phyloP scores from a whole-genome alignment of 2,797 vertebrate genomes.

The Melanogrammus aeglefinus region DNA sequence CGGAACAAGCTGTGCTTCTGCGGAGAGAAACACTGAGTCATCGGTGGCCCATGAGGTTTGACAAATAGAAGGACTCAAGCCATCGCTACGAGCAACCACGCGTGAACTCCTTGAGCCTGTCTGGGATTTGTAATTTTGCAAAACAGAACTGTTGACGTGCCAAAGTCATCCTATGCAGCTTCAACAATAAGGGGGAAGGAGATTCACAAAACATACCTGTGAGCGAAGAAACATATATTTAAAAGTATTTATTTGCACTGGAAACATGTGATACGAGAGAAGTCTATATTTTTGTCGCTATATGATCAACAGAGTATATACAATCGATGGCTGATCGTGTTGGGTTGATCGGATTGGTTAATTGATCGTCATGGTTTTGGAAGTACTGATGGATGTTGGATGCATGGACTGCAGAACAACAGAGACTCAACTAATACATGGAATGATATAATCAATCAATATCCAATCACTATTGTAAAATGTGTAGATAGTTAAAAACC shows the following conservation, averaged over 20 bases:
- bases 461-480: constrained; percentile 10
- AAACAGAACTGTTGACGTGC: neutral
- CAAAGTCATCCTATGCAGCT: constrained; percentile 4
- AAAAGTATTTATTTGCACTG: constrained; percentile 1
- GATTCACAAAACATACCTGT: neutral
- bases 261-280: constrained; percentile 1
- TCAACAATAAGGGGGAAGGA: neutral
- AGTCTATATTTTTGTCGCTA: constrained; percentile 5
- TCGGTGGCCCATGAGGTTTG: neutral
- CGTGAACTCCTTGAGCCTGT: neutral
- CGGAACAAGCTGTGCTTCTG: constrained; percentile 4
- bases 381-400: neutral
- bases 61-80: neutral
- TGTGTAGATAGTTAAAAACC: constrained; percentile 27
- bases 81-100: neutral
- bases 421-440: neutral
- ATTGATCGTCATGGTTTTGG: neutral
- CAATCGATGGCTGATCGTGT: neutral
- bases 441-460: constrained; percentile 8
- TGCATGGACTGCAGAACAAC: constrained; percentile 1
- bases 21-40: neutral
- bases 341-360: neutral
- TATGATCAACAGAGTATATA: constrained; percentile 6
- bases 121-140: neutral
- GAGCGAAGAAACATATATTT: neutral